Conservation (phyloP, 1,140 invertebrate genomes). For the Leptonema lineaticorne region DNA sequence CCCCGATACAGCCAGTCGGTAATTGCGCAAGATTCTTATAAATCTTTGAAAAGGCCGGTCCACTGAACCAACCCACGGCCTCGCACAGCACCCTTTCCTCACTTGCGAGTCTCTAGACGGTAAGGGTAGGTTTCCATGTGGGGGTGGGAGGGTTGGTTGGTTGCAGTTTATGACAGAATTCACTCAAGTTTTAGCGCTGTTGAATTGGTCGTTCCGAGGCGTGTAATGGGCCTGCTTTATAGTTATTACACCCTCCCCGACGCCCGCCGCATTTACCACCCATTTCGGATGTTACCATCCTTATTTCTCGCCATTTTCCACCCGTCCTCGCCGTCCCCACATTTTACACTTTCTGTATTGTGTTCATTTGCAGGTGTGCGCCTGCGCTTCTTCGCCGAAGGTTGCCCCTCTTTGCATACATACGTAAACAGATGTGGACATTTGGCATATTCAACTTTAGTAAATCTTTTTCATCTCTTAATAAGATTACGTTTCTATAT, state of each 20-base stretch:
- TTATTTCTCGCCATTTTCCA: neutral
- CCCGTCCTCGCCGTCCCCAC: neutral
- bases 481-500: too few species aligned
- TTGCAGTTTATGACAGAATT: conserved; percentile 43
- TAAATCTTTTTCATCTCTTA: too few species aligned
- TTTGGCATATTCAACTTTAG: too few species aligned
- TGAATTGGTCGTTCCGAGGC: conserved; percentile 43
- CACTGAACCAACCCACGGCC: neutral
- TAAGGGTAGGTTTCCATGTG: neutral
- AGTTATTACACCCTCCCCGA: conserved; percentile 36
- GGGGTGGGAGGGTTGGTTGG: neutral
- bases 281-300: too few species aligned
- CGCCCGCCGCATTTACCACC: too few species aligned
- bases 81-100: neutral
- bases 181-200: conserved; percentile 43
- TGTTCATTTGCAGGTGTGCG: conserved; percentile 7
- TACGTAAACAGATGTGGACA: too few species aligned
- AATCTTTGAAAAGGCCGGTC: conserved; percentile 38
- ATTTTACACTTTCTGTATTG: neutral
- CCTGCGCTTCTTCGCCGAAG: too few species aligned
- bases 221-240: conserved; percentile 42
- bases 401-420: too few species aligned
- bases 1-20: conserved; percentile 35
- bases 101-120: conserved; percentile 1
- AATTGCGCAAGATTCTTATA: conserved; percentile 37